phyloP scores from a whole-genome alignment of 2,888 invertebrate genomes.

The Sarcophaga variegata region DNA sequence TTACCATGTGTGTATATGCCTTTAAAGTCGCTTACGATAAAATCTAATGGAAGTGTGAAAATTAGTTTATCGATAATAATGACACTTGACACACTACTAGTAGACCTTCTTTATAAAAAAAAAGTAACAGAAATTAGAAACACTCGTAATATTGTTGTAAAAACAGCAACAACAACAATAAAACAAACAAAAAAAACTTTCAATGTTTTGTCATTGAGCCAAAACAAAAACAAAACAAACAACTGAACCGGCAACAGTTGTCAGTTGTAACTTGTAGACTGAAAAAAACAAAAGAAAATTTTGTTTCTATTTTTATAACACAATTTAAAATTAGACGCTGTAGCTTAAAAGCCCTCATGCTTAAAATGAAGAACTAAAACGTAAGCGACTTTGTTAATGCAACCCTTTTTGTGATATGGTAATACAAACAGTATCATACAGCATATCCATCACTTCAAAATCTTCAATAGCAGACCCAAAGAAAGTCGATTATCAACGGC shows the following conservation, averaged over 20 bases:
- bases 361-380: too few species aligned
- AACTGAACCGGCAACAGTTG: constrained; percentile 25
- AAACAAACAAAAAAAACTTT: not conserved
- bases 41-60: not conserved
- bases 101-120: not conserved
- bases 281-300: not conserved
- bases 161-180: not conserved
- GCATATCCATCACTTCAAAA: too few species aligned
- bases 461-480: too few species aligned
- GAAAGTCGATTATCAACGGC: too few species aligned
- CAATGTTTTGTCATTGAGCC: constrained; percentile 6
- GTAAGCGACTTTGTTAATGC: too few species aligned
- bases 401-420: too few species aligned
- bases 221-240: constrained; percentile 10
- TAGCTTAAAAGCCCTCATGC: too few species aligned
- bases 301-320: constrained; percentile 10
- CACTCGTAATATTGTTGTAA: not conserved
- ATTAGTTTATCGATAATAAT: constrained; percentile 1
- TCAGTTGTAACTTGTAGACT: constrained; percentile 14
- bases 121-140: not conserved
- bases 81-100: constrained; percentile 2
- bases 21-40: not conserved
- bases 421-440: too few species aligned
- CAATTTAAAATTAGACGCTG: too few species aligned
- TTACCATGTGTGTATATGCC: not conserved